Conservation (phyloP, 2,797 vertebrate species). For the Crocidura indochinensis region DNA sequence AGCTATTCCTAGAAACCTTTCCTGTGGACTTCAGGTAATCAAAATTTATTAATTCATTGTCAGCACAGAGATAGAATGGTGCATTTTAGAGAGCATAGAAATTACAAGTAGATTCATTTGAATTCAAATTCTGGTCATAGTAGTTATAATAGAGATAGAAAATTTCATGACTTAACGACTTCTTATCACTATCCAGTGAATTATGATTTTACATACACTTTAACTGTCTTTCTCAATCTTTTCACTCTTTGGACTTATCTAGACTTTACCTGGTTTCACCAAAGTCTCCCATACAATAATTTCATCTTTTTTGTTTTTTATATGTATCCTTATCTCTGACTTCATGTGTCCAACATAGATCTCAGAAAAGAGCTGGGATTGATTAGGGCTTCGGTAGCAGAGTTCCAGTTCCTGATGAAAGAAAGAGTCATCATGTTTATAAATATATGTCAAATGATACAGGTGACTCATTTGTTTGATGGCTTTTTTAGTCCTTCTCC, state of each 20-base stretch:
- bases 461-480: too few relatives aligned
- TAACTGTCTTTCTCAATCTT: neutral
- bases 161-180: neutral
- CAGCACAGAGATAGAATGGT: neutral
- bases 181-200: too few relatives aligned
- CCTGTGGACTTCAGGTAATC: too few relatives aligned
- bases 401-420: conserved; percentile 67
- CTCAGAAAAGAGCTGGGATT: conserved; percentile 75
- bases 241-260: neutral
- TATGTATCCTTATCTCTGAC: conserved; percentile 40
- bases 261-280: conserved; percentile 67
- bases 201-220: neutral
- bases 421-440: accelerated
- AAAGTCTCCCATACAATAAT: conserved; percentile 57
- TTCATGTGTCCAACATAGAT: neutral
- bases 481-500: neutral
- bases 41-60: neutral
- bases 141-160: neutral
- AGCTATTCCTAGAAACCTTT: neutral
- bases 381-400: conserved; percentile 55
- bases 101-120: neutral
- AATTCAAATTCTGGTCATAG: neutral
- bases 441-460: too few relatives aligned
- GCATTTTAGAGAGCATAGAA: neutral
- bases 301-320: conserved; percentile 11